phyloP scores from a whole-genome alignment of 64 coral and sea anemone genomes.

The Platygyra sinensis region DNA sequence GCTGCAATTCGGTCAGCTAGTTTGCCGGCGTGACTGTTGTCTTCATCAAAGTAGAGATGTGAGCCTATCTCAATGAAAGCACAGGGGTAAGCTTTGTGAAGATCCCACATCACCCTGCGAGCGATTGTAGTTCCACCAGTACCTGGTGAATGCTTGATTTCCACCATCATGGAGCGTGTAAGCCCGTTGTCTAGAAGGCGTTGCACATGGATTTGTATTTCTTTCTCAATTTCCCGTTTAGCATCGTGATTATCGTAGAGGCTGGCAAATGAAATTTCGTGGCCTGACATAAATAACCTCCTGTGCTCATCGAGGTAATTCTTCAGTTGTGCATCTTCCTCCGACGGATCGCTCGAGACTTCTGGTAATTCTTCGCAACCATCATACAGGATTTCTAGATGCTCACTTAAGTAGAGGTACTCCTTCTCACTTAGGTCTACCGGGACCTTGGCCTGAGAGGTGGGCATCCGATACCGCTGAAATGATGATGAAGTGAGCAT shows the following conservation, averaged over 20 bases:
- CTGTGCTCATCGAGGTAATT: slow-evolving; percentile 65
- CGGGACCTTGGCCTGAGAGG: slow-evolving; percentile 60
- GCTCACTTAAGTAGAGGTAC: slow-evolving; percentile 66
- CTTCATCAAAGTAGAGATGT: slow-evolving; percentile 61
- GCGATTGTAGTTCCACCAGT: slow-evolving; percentile 85
- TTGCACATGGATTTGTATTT: slow-evolving; percentile 62
- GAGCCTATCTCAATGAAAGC: slow-evolving; percentile 37
- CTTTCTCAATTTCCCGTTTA: slow-evolving; percentile 35
- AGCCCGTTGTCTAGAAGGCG: slow-evolving; percentile 50
- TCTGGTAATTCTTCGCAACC: slow-evolving; percentile 75
- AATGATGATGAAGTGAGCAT: slow-evolving; percentile 12
- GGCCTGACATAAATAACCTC: slow-evolving; percentile 69
- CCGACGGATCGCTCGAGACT: not conserved
- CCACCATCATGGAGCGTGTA: slow-evolving; percentile 61
- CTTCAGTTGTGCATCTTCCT: not conserved
- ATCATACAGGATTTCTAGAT: slow-evolving; percentile 65
- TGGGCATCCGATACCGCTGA: slow-evolving; percentile 60
- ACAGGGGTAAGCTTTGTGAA: slow-evolving; percentile 72
- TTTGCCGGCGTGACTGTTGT: slow-evolving; percentile 15
- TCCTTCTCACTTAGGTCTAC: slow-evolving; percentile 41
- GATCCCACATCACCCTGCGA: slow-evolving; percentile 81
- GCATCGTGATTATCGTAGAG: slow-evolving; percentile 85
- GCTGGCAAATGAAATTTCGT: slow-evolving; percentile 70
- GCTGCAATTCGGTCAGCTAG: slow-evolving; percentile 45
- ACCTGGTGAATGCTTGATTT: slow-evolving; percentile 73